These are phyloP conservation scores for Fopius arisanus DNA, from an alignment of 1,140 invertebrate species.

Conservation along the genomic window DNA sequence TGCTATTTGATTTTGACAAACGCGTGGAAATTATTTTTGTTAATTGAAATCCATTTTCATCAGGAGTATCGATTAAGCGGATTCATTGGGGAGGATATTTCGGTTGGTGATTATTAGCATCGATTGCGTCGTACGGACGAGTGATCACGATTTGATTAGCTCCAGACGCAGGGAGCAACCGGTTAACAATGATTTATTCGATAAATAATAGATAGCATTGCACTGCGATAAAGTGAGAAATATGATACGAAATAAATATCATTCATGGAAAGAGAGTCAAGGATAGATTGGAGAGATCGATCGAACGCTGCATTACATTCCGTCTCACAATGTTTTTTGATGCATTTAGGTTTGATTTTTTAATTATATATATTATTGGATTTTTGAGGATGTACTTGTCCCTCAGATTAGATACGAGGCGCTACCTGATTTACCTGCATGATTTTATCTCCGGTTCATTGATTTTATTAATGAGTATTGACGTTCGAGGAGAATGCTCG, in stretches of 20 bases:
- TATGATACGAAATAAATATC: background rate
- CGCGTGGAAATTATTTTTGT: background rate
- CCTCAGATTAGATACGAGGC: background rate
- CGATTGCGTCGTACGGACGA: slow-evolving; percentile 2
- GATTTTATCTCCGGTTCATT: background rate
- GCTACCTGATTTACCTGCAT: slow-evolving; percentile 4
- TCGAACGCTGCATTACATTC: slow-evolving; percentile 1
- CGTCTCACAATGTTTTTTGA: background rate
- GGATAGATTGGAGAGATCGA: background rate
- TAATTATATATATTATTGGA: background rate
- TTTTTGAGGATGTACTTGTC: background rate
- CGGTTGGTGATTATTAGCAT: background rate
- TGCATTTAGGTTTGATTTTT: slow-evolving; percentile 2
- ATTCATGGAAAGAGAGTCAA: background rate
- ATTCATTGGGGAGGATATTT: background rate
- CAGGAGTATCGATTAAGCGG: background rate
- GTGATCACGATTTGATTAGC: slow-evolving; percentile 6
- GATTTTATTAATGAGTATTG: background rate
- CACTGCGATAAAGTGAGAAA: background rate
- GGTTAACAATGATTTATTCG: slow-evolving; percentile 13
- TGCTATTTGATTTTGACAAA: background rate
- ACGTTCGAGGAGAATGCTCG: background rate
- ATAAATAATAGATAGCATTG: slow-evolving; percentile 23
- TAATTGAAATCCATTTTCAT: background rate
- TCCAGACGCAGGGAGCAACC: background rate